phyloP scores from a whole-genome alignment of 2,797 vertebrate genomes.

The Malurus leucopterus region DNA sequence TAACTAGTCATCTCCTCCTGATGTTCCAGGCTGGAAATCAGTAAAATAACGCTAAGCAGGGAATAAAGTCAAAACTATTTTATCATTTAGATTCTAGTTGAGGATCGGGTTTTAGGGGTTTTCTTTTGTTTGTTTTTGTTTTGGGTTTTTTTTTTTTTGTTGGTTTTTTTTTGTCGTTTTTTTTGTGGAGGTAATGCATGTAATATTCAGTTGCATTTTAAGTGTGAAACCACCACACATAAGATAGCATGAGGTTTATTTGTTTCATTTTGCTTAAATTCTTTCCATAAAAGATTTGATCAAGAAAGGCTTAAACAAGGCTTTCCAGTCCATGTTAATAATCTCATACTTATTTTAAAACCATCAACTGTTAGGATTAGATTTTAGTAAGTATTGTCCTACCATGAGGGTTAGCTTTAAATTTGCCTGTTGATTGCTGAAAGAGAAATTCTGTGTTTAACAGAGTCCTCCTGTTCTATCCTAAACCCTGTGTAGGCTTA shows the following conservation, averaged over 20 bases:
- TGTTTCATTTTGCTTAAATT: neutral
- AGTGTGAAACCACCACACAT: neutral
- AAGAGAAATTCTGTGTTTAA: neutral
- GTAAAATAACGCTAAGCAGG: neutral
- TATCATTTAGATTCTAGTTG: neutral
- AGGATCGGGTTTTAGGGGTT: neutral
- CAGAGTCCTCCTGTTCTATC: neutral
- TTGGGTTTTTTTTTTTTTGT: too few species aligned
- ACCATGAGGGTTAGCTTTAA: neutral
- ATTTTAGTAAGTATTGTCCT: neutral
- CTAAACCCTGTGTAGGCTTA: neutral
- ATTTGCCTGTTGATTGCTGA: neutral
- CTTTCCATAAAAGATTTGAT: accelerated
- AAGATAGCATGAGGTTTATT: accelerated
- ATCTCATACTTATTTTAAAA: neutral
- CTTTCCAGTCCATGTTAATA: neutral
- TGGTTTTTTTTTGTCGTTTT: neutral
- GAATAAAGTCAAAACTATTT: neutral
- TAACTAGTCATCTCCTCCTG: neutral
- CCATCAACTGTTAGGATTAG: neutral
- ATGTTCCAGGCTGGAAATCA: neutral
- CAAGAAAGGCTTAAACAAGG: neutral
- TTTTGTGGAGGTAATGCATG: neutral
- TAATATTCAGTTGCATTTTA: neutral
- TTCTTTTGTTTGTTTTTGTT: neutral